Conservation (phyloP, 2,888 invertebrate genomes). For the Eupithecia exiguata region DNA sequence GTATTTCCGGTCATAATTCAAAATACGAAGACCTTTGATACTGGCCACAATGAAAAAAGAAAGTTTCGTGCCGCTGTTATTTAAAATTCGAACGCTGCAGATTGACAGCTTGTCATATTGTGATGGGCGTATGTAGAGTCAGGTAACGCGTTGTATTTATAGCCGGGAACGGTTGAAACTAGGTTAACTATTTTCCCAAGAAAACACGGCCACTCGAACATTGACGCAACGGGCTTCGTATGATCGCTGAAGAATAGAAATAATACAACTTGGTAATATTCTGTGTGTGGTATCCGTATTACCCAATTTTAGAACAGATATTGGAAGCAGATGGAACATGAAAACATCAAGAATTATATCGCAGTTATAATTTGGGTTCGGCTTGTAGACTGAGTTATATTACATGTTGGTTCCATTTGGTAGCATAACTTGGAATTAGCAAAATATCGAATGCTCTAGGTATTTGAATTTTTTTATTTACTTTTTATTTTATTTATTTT, state of each 20-base stretch:
- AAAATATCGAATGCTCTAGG: too few species aligned
- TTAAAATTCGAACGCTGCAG: slow-evolving; percentile 33
- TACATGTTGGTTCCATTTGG: not conserved
- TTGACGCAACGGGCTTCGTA: slow-evolving; percentile 68
- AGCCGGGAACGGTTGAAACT: slow-evolving; percentile 66
- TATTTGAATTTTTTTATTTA: too few species aligned
- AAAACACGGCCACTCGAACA: slow-evolving; percentile 71
- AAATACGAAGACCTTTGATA: slow-evolving; percentile 4
- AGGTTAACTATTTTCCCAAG: slow-evolving; percentile 80
- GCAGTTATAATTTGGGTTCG: not conserved
- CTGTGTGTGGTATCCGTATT: slow-evolving; percentile 56
- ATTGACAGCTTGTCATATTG: slow-evolving; percentile 57
- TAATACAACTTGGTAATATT: slow-evolving; percentile 23
- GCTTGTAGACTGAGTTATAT: not conserved
- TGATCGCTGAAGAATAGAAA: slow-evolving; percentile 47
- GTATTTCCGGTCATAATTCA: not conserved
- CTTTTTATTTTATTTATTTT: too few species aligned
- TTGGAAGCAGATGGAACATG: slow-evolving; percentile 62
- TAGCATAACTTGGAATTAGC: not conserved
- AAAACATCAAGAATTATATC: not conserved
- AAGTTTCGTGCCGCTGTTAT: not conserved
- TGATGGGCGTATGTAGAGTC: slow-evolving; percentile 57
- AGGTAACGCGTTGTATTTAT: slow-evolving; percentile 70
- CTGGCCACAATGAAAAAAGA: slow-evolving; percentile 15
- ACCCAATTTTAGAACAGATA: slow-evolving; percentile 66